phyloP scores from a whole-genome alignment of 2,113 vertebrate species.

The Astur gentilis region DNA sequence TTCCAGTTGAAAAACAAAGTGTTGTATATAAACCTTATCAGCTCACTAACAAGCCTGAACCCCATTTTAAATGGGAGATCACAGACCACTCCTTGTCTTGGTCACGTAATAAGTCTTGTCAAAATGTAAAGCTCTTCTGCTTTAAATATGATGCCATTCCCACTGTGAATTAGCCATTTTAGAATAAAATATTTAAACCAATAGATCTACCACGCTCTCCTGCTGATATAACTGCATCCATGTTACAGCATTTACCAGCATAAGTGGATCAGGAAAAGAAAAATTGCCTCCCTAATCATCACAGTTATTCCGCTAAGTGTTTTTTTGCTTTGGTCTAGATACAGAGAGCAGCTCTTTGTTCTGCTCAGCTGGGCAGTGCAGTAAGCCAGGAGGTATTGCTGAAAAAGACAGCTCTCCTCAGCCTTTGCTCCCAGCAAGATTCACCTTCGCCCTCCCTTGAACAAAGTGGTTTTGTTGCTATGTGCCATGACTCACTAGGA shows the following conservation, averaged over 20 bases:
- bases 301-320: neutral
- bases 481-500: neutral
- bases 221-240: neutral
- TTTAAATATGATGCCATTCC: neutral
- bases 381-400: neutral
- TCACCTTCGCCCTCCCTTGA: neutral
- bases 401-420: neutral
- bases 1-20: neutral
- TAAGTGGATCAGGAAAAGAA: neutral
- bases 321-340: neutral
- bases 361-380: neutral
- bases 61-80: neutral
- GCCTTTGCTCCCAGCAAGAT: neutral
- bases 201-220: neutral
- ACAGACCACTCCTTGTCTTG: neutral
- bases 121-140: neutral
- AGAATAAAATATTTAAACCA: slow-evolving; percentile 8
- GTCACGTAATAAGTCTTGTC: neutral
- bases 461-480: neutral
- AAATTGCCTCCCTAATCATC: neutral
- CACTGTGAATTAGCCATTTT: neutral
- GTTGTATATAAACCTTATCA: neutral
- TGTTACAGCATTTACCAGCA: neutral
- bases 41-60: neutral
- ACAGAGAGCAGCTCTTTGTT: neutral